phyloP scores from a whole-genome alignment of 2,888 invertebrate genomes.

The Onchidella celtica region DNA sequence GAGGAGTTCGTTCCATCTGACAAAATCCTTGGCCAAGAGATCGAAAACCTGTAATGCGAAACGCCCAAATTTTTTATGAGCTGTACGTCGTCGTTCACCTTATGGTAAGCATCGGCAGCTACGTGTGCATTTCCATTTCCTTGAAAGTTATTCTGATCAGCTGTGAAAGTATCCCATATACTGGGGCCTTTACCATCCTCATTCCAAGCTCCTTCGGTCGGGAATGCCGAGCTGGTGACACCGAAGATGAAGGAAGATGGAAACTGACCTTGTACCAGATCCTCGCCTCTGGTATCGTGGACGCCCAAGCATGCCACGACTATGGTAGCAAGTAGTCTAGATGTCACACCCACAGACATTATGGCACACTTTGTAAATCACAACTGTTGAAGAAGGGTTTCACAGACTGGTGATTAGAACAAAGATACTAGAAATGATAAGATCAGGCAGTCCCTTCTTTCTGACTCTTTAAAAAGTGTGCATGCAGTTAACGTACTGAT shows the following conservation, averaged over 20 bases:
- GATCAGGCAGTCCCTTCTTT: no score
- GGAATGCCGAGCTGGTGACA: conserved; percentile 82
- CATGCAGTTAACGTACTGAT: no score
- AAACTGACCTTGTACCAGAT: conserved; percentile 52
- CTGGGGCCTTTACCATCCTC: conserved; percentile 77
- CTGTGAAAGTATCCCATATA: conserved; percentile 84
- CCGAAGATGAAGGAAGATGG: conserved; percentile 69
- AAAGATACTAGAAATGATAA: no score
- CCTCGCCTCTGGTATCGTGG: conserved; percentile 1
- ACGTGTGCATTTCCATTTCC: conserved; percentile 83
- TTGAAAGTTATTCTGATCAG: conserved; percentile 82
- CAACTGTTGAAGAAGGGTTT: no score
- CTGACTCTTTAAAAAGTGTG: no score
- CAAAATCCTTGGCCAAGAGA: conserved; percentile 88
- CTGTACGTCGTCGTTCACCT: conserved; percentile 84
- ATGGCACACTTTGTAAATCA: no score
- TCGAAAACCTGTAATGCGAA: conserved; percentile 79
- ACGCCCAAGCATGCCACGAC: no score
- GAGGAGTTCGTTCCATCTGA: conserved; percentile 82
- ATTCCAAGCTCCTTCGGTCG: conserved; percentile 85
- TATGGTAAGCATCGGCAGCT: conserved; percentile 86
- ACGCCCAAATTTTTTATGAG: conserved; percentile 83
- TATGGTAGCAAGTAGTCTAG: no score
- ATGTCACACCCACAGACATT: no score
- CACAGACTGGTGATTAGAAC: no score